Evolutionary conservation across 2,797 vertebrate species (phyloP).

Genomic region (Cetoscarus ocellatus): DNA sequence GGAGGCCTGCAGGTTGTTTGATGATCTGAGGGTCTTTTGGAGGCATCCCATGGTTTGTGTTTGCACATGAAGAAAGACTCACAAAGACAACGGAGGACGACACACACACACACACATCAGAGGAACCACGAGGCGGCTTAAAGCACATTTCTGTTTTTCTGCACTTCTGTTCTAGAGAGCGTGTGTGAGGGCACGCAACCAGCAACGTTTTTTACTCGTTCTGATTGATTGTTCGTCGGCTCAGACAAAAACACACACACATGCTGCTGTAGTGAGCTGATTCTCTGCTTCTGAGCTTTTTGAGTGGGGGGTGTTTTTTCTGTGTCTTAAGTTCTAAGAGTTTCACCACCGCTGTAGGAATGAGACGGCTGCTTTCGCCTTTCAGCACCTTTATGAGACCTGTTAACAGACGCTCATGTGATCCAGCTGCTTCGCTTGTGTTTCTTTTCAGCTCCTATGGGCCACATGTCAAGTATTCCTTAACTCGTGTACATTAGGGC

Average conservation of each 20-base stretch:
- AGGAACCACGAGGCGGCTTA: constrained; percentile 29
- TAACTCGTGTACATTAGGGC: background rate
- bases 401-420: constrained; percentile 20
- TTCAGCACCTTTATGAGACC: constrained; percentile 29
- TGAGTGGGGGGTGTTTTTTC: constrained; percentile 8
- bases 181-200: constrained; percentile 59
- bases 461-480: constrained; percentile 3
- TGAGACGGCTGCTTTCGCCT: constrained; percentile 22
- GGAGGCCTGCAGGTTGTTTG: constrained; percentile 30
- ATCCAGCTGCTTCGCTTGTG: background rate
- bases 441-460: background rate
- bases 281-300: constrained; percentile 18
- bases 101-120: background rate
- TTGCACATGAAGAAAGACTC: constrained; percentile 68
- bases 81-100: background rate
- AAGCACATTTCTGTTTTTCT: constrained; percentile 64
- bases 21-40: constrained; percentile 45
- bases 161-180: constrained; percentile 37
- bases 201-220: constrained; percentile 75
- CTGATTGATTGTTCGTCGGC: constrained; percentile 40
- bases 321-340: constrained; percentile 30
- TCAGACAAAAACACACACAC: constrained; percentile 28
- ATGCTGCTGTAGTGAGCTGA: constrained; percentile 26
- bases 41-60: constrained; percentile 57
- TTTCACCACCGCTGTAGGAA: constrained; percentile 19